These are phyloP conservation scores for Dinoponera quadriceps DNA, from an alignment of 1,140 invertebrate genomes.

Conservation along the genomic window DNA sequence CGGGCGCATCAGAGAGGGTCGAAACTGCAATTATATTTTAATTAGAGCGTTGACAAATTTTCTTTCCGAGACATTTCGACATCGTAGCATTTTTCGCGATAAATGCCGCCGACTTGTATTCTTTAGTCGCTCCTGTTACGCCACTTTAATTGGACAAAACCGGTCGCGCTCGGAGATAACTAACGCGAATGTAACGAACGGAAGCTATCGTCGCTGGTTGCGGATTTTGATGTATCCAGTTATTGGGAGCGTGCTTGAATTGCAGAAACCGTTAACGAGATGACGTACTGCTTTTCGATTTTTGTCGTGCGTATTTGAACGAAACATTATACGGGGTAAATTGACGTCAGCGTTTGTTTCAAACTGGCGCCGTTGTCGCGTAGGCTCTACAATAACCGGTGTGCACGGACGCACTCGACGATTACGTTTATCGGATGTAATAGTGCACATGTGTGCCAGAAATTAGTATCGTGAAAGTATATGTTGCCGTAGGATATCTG, in stretches of 20 bases:
- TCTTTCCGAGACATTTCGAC: not conserved
- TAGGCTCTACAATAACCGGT: not conserved
- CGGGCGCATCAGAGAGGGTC: not conserved
- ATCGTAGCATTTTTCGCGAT: slow-evolving; percentile 17
- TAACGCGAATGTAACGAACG: slow-evolving; percentile 36
- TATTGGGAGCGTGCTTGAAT: slow-evolving; percentile 43
- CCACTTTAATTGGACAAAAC: slow-evolving; percentile 62
- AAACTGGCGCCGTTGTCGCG: not conserved
- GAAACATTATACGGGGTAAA: slow-evolving; percentile 17
- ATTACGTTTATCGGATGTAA: not conserved
- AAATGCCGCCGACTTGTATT: slow-evolving; percentile 26
- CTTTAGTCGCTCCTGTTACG: slow-evolving; percentile 38
- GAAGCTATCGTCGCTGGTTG: slow-evolving; percentile 21
- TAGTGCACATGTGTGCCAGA: not conserved
- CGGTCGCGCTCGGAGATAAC: slow-evolving; percentile 39
- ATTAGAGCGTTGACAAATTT: slow-evolving; percentile 18
- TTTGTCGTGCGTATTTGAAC: slow-evolving; percentile 16
- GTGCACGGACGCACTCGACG: not conserved
- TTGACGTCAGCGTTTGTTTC: slow-evolving; percentile 11
- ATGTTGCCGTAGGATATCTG: not conserved
- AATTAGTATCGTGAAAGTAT: not conserved
- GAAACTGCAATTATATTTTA: slow-evolving; percentile 25
- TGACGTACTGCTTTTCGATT: slow-evolving; percentile 25
- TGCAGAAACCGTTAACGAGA: slow-evolving; percentile 53
- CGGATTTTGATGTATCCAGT: slow-evolving; percentile 46